Base-by-base conservation (phyloP, 2,113 vertebrate species). In the Benitochromis conjunctus region DNA sequence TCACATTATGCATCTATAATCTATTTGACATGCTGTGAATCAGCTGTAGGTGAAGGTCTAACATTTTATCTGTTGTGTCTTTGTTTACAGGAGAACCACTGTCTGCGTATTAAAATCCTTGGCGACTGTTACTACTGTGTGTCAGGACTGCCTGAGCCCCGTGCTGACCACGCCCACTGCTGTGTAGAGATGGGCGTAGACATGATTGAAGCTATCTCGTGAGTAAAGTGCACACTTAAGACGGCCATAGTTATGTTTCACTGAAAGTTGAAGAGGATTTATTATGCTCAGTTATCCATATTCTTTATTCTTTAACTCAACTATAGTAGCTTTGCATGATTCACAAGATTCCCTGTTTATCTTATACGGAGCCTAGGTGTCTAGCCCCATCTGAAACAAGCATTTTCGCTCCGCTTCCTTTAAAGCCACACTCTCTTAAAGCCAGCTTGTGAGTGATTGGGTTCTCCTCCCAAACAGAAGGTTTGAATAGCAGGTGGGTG, bases 151-250 rank as follows among this genome's bases (percentile, higher is more conserved):
- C 98, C 98, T 0, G 98, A 99, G 93, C 97, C 98, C 1, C 96
- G 98, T 2, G 97, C 98, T 3, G 98, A 99, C 94, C 98, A 99
- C 5, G 98, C 98, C 2, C 98, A 99, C 95, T 99, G 98, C 96
- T 99, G 98, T 4, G 98, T 99, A 84, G 98, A 99, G 96, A 99
- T 99, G 98, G 98, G 98, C 4, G 98, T 99, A 6, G 98, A 99
- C 95, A 99, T 99, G 98, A 99, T 98, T 2, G 98, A 99, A 95
- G 98, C 98, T 81, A 99, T 99, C 92, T 98, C 98, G 98, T 99
- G 94, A 97, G 98, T 96, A 55, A 80, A 76, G 55, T 78, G 26
- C 69, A 66, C 60, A 66, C 34, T 13, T 66, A 13, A 21, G 0
- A 64, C 34, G 12, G 60, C 60, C 60, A 0, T 11, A 51, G 46